Evolutionary conservation across 2,888 invertebrate genomes (phyloP), one percentile per base, ranked within the genome.

Genomic region (Stegana nigrithorax): DNA sequence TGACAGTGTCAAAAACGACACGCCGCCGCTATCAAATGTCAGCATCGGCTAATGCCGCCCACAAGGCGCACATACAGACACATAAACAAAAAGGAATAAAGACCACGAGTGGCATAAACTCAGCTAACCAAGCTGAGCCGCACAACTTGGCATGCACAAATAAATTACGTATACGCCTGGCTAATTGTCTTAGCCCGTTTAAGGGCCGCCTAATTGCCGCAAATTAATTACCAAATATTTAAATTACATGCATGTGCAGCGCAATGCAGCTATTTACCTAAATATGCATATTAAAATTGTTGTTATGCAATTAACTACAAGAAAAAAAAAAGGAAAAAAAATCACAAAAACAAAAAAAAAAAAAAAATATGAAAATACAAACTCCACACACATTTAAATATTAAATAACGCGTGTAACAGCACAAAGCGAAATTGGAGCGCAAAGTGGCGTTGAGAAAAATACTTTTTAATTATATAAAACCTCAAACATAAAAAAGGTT

Each of bases 1-100:
- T 27, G 59, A 68, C 70, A 70, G 73, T 69, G 71, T 70, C 70
- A 71, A 67, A 70, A 63, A 64, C 71, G 73, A 72, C 72, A 70
- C 53, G 67, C 67, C 12, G 60, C 42, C 66, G n/a, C n/a, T 71
- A 70, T 73, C 72, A 73, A 73, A 72, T 71, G 72, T 68, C 71
- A 71, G 66, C 67, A 73, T 72, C 59, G 55, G 6, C n/a, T n/a
- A 29, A 7, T 29, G 29, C 29, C 10, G 29, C 29, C n/a, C 10
- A 10, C 29, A 7, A 29, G 6, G 29, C 5, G n/a, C 32, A 32
- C 32, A 32, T n/a, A 32, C 32, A 32, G 10, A 32, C 32, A 32
- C 32, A 32, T 5, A 4, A 8, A 32, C 2, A 32, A 8, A 32
- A n/a, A 32, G n/a, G n/a, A n/a, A n/a, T n/a, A n/a, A n/a, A n/a